Evolutionary conservation across 2,113 vertebrate species (phyloP), one percentile per base, ranked within the genome.

Genomic region (Steatornis caripensis): DNA sequence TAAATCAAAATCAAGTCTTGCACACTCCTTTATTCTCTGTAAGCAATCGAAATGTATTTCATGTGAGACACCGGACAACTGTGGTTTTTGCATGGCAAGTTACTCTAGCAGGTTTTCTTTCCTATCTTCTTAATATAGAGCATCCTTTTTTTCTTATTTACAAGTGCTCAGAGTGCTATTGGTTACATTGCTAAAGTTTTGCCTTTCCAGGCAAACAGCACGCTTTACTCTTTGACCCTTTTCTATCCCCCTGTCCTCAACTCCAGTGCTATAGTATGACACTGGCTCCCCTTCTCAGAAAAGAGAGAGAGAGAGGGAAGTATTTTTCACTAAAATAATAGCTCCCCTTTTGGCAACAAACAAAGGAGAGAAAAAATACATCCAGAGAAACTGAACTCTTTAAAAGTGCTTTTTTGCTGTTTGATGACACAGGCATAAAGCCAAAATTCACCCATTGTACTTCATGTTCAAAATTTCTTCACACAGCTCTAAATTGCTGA

Each of bases 391-490:
- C 41, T 46, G 55, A 95, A 82, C 53, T 79, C 89, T 84, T 89
- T 55, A 34, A 87, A 96, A 92, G 66, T 46, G 60, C 36, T 77
- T 81, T 89, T 95, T 82, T 83, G 20, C 65, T 94, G 41, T 95
- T 97, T 97, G 96, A 97, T 97, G 94, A 97, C 58, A 95, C 57
- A 97, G 96, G 97, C 90, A 82, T 18, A 66, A 87, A 87, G 94
- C 96, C 97, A 96, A 89, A 93, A 82, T 92, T 95, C 91, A 87
- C 91, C 95, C 95, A 93, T 95, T 97, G 93, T 97, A 95, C 66
- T 97, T 95, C 92, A 92, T 75, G 43, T 48, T 90, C 90, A 84
- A 82, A 87, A 87, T 96, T 82, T 93, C 95, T 92, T 92, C 80
- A 69, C 89, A 92, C 77, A 95, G 86, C 77, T 83, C 89, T 78